These are phyloP conservation scores for Gasterosteus nipponicus DNA, from an alignment of 2,113 vertebrate genomes.

Conservation along the genomic window DNA sequence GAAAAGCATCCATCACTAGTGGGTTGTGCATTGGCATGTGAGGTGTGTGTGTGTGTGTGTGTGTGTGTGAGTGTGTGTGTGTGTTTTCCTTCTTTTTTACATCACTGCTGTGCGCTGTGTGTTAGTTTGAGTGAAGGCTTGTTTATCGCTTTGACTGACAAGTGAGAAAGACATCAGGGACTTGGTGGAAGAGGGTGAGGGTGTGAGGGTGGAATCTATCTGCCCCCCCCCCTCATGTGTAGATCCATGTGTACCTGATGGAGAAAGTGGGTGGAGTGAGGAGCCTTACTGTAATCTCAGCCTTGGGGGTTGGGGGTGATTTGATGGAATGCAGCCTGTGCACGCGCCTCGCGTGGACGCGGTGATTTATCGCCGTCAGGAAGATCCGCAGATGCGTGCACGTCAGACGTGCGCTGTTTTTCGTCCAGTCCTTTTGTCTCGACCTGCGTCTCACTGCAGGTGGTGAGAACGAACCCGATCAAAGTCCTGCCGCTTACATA, in stretches of 20 bases:
- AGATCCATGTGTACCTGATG: slow-evolving; percentile 54
- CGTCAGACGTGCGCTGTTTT: slow-evolving; percentile 67
- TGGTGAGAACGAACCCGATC: slow-evolving; percentile 12
- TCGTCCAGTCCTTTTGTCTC: slow-evolving; percentile 59
- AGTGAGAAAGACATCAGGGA: slow-evolving; percentile 55
- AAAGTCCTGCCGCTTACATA: slow-evolving; percentile 43
- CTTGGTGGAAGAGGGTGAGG: slow-evolving; percentile 15
- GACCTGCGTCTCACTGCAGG: slow-evolving; percentile 49
- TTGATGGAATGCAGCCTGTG: slow-evolving; percentile 72
- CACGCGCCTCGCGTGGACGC: slow-evolving; percentile 22
- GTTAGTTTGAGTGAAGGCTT: slow-evolving; percentile 47
- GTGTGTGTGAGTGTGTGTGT: neutral
- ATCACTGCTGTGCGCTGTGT: neutral
- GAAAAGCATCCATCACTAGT: slow-evolving; percentile 30
- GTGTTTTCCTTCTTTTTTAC: neutral
- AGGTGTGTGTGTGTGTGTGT: slow-evolving; percentile 5
- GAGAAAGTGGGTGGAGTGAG: slow-evolving; percentile 65
- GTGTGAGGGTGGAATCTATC: slow-evolving; percentile 18
- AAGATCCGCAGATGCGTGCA: slow-evolving; percentile 68
- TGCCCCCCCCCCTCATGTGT: slow-evolving; percentile 53
- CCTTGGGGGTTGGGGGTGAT: slow-evolving; percentile 43
- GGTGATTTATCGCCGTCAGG: slow-evolving; percentile 67
- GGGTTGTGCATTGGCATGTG: slow-evolving; percentile 10
- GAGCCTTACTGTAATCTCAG: slow-evolving; percentile 46
- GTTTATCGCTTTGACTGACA: slow-evolving; percentile 60